Evolutionary conservation across 2,113 vertebrate species (phyloP).

Genomic region (Pterophyllum scalare): DNA sequence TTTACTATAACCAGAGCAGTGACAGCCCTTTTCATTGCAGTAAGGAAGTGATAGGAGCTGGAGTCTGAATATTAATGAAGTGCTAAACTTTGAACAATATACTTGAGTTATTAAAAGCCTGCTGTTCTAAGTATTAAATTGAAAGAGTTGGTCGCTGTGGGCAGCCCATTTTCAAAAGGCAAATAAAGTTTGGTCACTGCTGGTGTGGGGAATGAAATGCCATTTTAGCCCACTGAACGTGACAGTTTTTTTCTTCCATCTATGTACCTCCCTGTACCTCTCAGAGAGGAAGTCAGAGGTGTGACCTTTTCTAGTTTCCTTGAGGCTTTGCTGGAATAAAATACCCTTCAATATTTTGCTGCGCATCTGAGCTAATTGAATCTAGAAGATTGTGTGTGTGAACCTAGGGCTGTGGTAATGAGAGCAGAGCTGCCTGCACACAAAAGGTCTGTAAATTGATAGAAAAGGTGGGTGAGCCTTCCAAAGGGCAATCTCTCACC

Average conservation of each 20-base stretch:
- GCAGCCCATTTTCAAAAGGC: conserved; percentile 49
- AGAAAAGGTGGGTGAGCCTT: conserved; percentile 69
- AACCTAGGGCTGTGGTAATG: conserved; percentile 73
- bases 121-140: conserved; percentile 41
- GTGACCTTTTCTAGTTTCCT: conserved; percentile 80
- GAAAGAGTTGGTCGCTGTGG: conserved; percentile 37
- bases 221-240: conserved; percentile 61
- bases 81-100: conserved; percentile 49
- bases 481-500: conserved; percentile 70
- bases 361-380: conserved; percentile 79
- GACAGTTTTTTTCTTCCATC: conserved; percentile 55
- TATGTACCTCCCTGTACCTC: conserved; percentile 42
- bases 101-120: conserved; percentile 48
- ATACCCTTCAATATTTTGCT: conserved; percentile 75
- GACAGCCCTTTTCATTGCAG: conserved; percentile 12
- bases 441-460: conserved; percentile 77
- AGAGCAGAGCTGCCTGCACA: conserved; percentile 67
- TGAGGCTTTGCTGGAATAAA: conserved; percentile 71
- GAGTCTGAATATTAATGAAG: conserved; percentile 57
- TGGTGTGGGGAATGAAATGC: conserved; percentile 58
- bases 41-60: conserved; percentile 5
- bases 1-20: not conserved
- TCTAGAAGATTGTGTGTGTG: conserved; percentile 73
- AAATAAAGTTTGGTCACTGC: conserved; percentile 54
- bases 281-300: conserved; percentile 58